Evolutionary conservation across 2,113 vertebrate genomes (phyloP).

Genomic region (Trachemys scripta): DNA sequence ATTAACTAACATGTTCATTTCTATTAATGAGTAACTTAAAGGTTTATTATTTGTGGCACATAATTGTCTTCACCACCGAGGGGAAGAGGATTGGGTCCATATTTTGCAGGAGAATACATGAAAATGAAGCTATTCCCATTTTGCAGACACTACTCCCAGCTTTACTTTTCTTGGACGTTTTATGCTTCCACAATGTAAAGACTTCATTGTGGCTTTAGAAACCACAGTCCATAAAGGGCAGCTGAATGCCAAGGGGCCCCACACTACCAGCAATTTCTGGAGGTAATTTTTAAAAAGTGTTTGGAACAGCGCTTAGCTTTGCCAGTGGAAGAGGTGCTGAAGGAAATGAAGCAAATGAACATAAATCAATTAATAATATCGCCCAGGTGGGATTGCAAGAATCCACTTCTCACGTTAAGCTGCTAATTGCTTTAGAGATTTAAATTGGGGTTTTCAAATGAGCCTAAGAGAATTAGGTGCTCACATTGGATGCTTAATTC

Average conservation of each 20-base stretch:
- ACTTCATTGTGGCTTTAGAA: not conserved
- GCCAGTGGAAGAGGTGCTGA: not conserved
- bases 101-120: not conserved
- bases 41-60: not conserved
- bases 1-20: constrained; percentile 14
- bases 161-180: not conserved
- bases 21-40: not conserved
- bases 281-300: rapidly evolving
- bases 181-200: not conserved
- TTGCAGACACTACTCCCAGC: not conserved
- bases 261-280: not conserved
- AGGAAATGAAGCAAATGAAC: not conserved
- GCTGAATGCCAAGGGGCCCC: not conserved
- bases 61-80: not conserved
- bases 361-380: rapidly evolving
- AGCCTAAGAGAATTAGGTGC: not conserved
- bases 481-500: not conserved
- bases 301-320: not conserved
- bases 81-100: not conserved
- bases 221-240: not conserved
- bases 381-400: not conserved
- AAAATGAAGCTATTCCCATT: not conserved
- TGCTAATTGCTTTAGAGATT: not conserved
- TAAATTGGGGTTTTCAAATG: not conserved
- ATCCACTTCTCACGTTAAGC: not conserved